Base-by-base conservation (phyloP, 2,113 vertebrate genomes). In the Acrocephalus kingi region DNA sequence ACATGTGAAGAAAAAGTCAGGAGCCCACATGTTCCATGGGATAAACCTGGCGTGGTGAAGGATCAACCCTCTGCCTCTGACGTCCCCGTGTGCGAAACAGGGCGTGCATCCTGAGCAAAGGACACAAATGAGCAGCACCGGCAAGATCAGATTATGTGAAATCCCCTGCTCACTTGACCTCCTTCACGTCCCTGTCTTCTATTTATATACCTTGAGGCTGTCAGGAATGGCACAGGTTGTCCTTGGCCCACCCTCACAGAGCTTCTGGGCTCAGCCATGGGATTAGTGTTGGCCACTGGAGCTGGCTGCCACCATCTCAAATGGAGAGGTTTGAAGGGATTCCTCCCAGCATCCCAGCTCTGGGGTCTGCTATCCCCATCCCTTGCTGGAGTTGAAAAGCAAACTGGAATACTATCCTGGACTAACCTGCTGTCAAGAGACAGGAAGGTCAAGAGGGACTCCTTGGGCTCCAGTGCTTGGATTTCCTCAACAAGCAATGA, bases 131-230 rank as follows among this genome's bases (percentile, higher is more conserved):
- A 94, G 37, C 87, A 94, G 86, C 91, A 84, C 76, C 68, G 68
- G 62, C 86, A 95, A 93, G 91, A 96, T 92, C 68, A 94, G 93
- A 92, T 95, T 94, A 96, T 94, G 83, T 89, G 63, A 96, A 96
- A 96, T 95, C 91, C 95, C 33, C 67, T 61, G 91, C 90, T 92
- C 87, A 80, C 91, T 94, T 97, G 95, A 96, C 95, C 95, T 97
- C 91, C 90, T 97, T 94, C 94, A 95, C 81, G 94, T 97, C 96
- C 58, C 11, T 77, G 1, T 62, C 91, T 95, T 92, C 96, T 94
- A 95, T 97, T 97, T 97, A 88, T 96, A 93, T 63, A 61, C 90
- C 92, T 86, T 93, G 79, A 45, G 61, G 79, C 80, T 78, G 83
- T n/a, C 68, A 84, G 85, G 90, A 59, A 48, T 37, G 75, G 68